Conservation (phyloP, 2,113 vertebrate genomes). For the Psilopogon haemacephalus region DNA sequence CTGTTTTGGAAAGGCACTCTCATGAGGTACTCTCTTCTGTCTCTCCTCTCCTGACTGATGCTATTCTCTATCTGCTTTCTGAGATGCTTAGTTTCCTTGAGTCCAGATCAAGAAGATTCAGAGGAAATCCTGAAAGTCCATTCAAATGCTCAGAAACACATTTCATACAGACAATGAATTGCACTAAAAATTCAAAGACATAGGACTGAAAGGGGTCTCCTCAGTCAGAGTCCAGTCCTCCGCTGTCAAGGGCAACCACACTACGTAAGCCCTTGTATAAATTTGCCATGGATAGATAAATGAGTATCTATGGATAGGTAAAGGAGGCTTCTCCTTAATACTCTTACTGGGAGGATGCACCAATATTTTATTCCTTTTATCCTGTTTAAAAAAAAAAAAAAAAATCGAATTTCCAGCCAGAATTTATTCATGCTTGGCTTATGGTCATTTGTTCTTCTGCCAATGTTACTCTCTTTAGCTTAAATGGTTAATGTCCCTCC, state of each 20-base stretch:
- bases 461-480: background rate
- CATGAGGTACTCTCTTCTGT: background rate
- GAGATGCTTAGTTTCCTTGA: background rate
- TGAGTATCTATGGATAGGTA: background rate
- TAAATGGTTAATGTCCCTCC: background rate
- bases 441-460: background rate
- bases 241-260: background rate
- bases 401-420: background rate
- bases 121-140: background rate
- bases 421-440: background rate
- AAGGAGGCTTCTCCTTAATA: background rate
- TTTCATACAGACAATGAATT: background rate
- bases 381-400: too few relatives aligned
- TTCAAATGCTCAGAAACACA: background rate
- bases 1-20: background rate
- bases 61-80: background rate
- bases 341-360: background rate
- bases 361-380: conserved; percentile 6
- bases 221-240: background rate
- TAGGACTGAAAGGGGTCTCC: background rate
- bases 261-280: background rate
- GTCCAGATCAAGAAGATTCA: background rate
- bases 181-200: background rate
- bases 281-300: background rate
- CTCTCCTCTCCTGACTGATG: background rate